Evolutionary conservation across 2,888 invertebrate genomes (phyloP), one percentile per base, ranked within the genome.

Genomic region (Conops quadrifasciatus): DNA sequence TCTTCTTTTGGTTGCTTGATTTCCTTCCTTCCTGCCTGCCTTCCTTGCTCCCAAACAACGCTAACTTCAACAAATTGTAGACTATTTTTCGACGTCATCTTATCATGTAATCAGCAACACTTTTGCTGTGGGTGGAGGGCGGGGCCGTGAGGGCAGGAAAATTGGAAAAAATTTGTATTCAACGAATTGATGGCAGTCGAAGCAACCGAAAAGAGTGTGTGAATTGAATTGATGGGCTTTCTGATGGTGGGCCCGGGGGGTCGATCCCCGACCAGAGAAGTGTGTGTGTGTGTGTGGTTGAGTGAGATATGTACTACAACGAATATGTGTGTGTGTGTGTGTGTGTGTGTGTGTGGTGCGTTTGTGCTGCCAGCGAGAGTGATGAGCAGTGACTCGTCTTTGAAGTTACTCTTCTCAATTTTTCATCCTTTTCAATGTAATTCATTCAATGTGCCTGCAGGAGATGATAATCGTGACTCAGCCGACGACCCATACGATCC

Each of bases 51-150:
- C 45, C 67, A 65, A 59, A 53, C 69, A 59, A 68, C 66, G 47
- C 47, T 53, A 56, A 72, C 68, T 66, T 62, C 62, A 73, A 73
- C 69, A 73, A 73, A 73, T 73, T 62, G 66, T 66, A 58, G 69
- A 69, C 71, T 65, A 73, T 73, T 73, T 73, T 73, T 71, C 71
- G 69, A 69, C 69, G 73, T 69, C 73, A 71, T 73, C 71, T 73
- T 73, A 73, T 73, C 73, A 70, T 69, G 49, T 71, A 71, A 73
- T 73, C 73, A 73, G 71, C 59, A 13, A 59, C 68, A 68, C 51
- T 62, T 68, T 16, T 49, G 43, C 13, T 13, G 45, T 19, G 24
- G n/a, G 47, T 45, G 15, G 16, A 47, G 21, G 9, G 26, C 16
- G n/a, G 43, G 64, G 16, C 24, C n/a, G 47, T 11, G 47, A 26